Percentiles rank a stretch among this genome's conserved stretches.
phyloP scores from a whole-genome alignment of 2,113 vertebrate genomes.

The Channa argus region DNA sequence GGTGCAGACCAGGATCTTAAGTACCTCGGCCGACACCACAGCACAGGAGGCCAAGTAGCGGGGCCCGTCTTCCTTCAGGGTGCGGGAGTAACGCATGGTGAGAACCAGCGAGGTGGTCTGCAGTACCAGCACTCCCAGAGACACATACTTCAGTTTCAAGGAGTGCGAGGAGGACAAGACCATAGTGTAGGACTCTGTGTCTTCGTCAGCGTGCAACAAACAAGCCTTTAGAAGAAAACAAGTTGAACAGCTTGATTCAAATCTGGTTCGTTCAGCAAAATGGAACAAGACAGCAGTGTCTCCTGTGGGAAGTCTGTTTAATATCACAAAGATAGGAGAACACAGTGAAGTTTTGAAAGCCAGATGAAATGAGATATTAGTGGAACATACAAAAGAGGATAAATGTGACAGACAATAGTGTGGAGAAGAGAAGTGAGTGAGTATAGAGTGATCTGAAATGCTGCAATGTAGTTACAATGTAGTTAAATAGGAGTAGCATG shows the following conservation, averaged over 20 bases:
- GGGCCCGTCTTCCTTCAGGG: slow-evolving; percentile 90
- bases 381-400: background rate
- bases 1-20: slow-evolving; percentile 92
- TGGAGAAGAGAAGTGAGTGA: background rate
- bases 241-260: background rate
- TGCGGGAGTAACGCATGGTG: slow-evolving; percentile 97
- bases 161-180: slow-evolving; percentile 43
- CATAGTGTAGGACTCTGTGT: slow-evolving; percentile 17
- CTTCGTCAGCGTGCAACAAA: background rate
- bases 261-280: background rate
- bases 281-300: background rate
- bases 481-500: background rate
- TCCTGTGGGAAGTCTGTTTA: background rate
- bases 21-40: slow-evolving; percentile 92
- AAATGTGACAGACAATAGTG: background rate
- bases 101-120: slow-evolving; percentile 97
- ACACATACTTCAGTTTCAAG: slow-evolving; percentile 90
- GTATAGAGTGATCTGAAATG: background rate
- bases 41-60: slow-evolving; percentile 96
- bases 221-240: slow-evolving; percentile 13
- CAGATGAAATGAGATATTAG: background rate
- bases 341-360: background rate
- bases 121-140: slow-evolving; percentile 94
- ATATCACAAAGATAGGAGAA: background rate
- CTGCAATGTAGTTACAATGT: slow-evolving; percentile 3